Evolutionary conservation across 2,888 invertebrate species (phyloP), one percentile per base, ranked within the genome.

Genomic region (Nomada fucata): DNA sequence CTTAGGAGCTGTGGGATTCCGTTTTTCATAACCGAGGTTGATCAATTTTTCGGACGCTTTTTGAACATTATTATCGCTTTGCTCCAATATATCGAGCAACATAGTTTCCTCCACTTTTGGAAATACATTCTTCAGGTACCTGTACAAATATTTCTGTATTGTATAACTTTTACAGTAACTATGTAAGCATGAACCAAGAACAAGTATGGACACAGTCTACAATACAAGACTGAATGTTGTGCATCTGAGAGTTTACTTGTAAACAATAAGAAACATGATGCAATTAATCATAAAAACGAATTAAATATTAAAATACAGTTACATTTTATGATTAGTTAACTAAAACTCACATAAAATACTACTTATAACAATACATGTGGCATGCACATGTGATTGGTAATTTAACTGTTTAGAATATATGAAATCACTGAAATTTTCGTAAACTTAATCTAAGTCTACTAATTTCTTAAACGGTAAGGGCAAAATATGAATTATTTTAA

Each of bases 51-150:
- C 97, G 13, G 98, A 97, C 1, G 98, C 97, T 89, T 96, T 97
- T 92, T 97, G 97, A 10, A 98, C 98, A 94, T 98, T 98, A 93
- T 98, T 98, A 90, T 98, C 98, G 89, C 97, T 96, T 93, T 96
- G 97, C 67, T 97, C 96, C 69, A 98, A 94, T 59, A 97, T 95
- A 90, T 98, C 98, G 72, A 98, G 95, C 47, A 98, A 96, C 60
- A 98, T 93, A 29, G 97, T 97, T 93, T 98, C 98, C 90, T 98
- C 98, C 0, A 97, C 98, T 94, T 97, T 97, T 0, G 98, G 97
- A 93, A 98, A 98, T 89, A 98, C 96, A 90, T 97, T 97, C 94
- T 98, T 98, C 94, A 98, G 95, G 94, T 98, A 98, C 94, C 98
- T 98, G 94, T 79, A 86, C 83, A 90, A 85, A 81, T 65, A 77